phyloP scores from a whole-genome alignment of 2,888 invertebrate genomes.

The Caenorhabditis sinica region DNA sequence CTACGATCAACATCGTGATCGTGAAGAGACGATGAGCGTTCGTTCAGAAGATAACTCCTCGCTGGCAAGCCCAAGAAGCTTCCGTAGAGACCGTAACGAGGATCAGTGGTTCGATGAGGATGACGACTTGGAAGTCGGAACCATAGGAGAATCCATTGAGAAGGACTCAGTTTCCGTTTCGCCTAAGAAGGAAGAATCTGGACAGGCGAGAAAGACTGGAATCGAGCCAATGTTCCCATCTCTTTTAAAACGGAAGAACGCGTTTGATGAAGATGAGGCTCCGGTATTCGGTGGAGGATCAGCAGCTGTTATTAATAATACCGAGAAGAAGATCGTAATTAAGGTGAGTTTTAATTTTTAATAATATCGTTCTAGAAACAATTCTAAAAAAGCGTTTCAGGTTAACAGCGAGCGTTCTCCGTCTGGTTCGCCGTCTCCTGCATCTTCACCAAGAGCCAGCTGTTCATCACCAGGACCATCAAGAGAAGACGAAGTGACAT shows the following conservation, averaged over 20 bases:
- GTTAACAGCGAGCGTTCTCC: constrained; percentile 64
- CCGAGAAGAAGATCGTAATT: constrained; percentile 72
- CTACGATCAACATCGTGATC: constrained; percentile 74
- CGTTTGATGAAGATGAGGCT: constrained; percentile 70
- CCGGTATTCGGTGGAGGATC: constrained; percentile 64
- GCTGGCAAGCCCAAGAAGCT: constrained; percentile 58
- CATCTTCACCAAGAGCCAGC: constrained; percentile 60
- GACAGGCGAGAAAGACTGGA: constrained; percentile 74
- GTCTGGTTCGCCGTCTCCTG: constrained; percentile 63
- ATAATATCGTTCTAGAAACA: background rate
- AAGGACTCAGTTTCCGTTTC: constrained; percentile 61
- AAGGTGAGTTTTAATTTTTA: constrained; percentile 65
- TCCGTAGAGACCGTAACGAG: constrained; percentile 71
- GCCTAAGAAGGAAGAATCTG: constrained; percentile 57
- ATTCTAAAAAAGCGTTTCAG: constrained; percentile 52
- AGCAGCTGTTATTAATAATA: constrained; percentile 34
- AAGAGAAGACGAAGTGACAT: constrained; percentile 76
- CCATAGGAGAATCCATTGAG: constrained; percentile 58
- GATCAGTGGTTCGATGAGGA: constrained; percentile 82
- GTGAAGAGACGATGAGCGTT: constrained; percentile 69
- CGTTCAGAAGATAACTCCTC: constrained; percentile 64
- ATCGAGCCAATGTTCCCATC: constrained; percentile 80
- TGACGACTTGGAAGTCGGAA: constrained; percentile 74
- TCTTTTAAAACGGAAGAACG: constrained; percentile 70
- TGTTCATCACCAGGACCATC: constrained; percentile 62